phyloP scores from a whole-genome alignment of 2,888 invertebrate species.

The Hartigia nigra region DNA sequence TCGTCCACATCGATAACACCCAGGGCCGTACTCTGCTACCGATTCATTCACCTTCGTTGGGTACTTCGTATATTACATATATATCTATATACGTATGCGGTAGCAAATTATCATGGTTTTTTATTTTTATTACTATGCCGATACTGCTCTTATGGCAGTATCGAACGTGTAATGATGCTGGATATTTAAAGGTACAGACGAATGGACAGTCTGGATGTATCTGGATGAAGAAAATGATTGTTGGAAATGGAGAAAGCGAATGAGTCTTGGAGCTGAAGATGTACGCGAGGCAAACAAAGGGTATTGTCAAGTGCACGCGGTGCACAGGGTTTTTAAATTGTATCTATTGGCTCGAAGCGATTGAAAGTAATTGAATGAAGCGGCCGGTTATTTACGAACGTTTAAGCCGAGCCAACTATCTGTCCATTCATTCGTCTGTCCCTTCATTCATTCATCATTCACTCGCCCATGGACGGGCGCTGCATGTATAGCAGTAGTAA shows the following conservation, averaged over 20 bases:
- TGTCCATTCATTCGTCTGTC: constrained; percentile 67
- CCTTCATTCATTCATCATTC: constrained; percentile 67
- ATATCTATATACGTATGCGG: neutral
- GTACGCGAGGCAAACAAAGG: constrained; percentile 1
- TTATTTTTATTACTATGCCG: neutral
- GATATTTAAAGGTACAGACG: neutral
- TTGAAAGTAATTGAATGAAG: constrained; percentile 67
- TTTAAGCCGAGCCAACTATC: constrained; percentile 66
- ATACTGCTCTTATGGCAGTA: neutral
- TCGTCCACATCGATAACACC: neutral
- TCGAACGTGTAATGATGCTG: neutral
- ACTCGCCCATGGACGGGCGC: constrained; percentile 59
- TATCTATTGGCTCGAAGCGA: constrained; percentile 66
- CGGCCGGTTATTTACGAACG: constrained; percentile 66
- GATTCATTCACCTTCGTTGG: neutral
- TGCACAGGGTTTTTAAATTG: constrained; percentile 60
- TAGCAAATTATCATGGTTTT: too few species aligned
- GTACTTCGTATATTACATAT: neutral
- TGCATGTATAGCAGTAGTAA: constrained; percentile 65
- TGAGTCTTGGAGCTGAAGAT: neutral
- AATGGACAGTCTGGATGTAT: neutral
- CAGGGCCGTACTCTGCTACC: neutral
- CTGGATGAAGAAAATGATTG: neutral
- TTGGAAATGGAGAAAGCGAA: neutral
- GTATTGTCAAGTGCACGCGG: constrained; percentile 19